Conservation (phyloP, 2,797 vertebrate species). For the Mus spretus region DNA sequence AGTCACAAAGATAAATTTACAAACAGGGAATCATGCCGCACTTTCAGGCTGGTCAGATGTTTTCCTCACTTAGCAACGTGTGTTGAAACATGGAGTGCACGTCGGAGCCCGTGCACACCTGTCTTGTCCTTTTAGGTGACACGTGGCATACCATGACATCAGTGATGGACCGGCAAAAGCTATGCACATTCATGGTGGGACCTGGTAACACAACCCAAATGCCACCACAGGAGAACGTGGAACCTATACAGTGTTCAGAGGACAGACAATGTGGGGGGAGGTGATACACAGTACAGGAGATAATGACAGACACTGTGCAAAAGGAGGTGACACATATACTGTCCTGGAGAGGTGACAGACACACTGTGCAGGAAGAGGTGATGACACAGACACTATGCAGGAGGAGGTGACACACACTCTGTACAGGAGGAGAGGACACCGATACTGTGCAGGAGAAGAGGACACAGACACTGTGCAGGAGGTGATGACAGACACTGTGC, state of each 20-base stretch:
- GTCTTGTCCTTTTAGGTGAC: neutral
- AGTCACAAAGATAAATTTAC: neutral
- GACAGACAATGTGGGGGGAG: neutral
- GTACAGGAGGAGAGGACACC: no score
- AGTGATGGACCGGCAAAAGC: neutral
- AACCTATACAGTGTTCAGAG: neutral
- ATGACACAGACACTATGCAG: no score
- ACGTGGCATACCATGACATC: fast-evolving
- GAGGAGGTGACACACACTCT: no score
- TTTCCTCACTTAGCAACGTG: neutral
- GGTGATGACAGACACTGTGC: no score
- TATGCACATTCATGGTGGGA: neutral
- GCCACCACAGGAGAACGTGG: neutral
- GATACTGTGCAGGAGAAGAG: no score
- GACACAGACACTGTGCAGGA: no score
- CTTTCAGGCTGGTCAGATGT: neutral
- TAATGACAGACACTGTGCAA: no score
- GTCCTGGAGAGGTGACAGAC: no score
- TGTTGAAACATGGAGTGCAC: neutral
- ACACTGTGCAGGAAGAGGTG: no score
- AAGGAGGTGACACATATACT: no score
- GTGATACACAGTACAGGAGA: no score
- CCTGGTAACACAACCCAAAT: neutral
- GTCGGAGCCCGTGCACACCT: fast-evolving
- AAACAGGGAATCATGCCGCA: neutral